phyloP scores from a whole-genome alignment of 2,888 invertebrate species.

The Tuberolachnus salignus region DNA sequence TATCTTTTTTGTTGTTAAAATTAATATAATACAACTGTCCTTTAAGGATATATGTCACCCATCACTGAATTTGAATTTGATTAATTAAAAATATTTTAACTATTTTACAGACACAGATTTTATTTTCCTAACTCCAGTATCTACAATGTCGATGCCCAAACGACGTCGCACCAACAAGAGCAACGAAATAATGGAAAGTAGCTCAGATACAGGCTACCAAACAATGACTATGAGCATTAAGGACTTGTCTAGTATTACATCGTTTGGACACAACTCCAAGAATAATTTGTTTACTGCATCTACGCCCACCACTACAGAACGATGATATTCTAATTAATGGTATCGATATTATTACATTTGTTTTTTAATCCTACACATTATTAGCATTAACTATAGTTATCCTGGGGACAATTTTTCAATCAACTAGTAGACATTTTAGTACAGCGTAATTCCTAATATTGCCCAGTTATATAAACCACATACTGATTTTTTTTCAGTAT shows the following conservation, averaged over 20 bases:
- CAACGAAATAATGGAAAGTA: conserved; percentile 42
- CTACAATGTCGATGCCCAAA: conserved; percentile 42
- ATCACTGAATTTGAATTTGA: background rate
- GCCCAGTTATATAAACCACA: background rate
- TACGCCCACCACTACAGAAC: conserved; percentile 43
- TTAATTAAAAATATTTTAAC: background rate
- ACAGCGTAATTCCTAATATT: background rate
- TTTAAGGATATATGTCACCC: too few species aligned
- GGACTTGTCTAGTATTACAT: conserved; percentile 41
- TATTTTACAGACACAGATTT: conserved; percentile 9
- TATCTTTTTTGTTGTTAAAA: too few species aligned
- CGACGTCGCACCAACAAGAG: conserved; percentile 43
- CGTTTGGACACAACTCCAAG: conserved; percentile 42
- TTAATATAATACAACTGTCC: too few species aligned
- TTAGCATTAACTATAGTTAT: background rate
- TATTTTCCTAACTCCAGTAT: conserved; percentile 43
- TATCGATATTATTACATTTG: conserved; percentile 18
- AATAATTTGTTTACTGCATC: conserved; percentile 48
- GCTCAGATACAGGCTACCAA: conserved; percentile 52
- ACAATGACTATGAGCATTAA: conserved; percentile 50
- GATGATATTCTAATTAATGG: conserved; percentile 4
- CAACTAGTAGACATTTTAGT: background rate
- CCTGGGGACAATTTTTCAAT: background rate
- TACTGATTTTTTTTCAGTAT: conserved; percentile 12
- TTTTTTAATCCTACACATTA: background rate